Percentiles rank a stretch among this genome's conserved stretches.
Conservation (phyloP, 2,113 vertebrate genomes). For the Cyphotilapia sp. region DNA sequence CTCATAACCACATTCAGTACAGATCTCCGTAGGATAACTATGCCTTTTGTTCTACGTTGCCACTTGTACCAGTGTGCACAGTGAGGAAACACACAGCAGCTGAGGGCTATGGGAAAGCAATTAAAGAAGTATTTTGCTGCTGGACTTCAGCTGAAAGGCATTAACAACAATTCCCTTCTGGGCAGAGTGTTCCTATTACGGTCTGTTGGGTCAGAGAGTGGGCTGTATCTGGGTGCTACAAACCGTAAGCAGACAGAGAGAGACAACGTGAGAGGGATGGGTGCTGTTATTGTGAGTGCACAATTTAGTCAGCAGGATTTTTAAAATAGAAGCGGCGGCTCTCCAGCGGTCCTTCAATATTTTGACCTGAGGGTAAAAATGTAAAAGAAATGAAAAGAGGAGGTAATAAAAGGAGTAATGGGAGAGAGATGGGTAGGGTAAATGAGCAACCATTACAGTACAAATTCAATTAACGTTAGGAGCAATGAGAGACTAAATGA, state of each 20-base stretch:
- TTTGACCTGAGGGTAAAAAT: background rate
- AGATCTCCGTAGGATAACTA: background rate
- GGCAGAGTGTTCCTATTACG: slow-evolving; percentile 12
- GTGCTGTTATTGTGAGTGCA: background rate
- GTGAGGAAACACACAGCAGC: background rate
- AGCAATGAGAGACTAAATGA: background rate
- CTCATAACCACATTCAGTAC: background rate
- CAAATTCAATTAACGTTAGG: background rate
- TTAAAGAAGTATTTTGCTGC: slow-evolving; percentile 42
- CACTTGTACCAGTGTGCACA: background rate
- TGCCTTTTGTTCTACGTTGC: background rate
- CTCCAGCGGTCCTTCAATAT: background rate
- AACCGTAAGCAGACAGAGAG: background rate
- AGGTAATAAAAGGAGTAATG: background rate
- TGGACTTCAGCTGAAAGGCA: slow-evolving; percentile 26
- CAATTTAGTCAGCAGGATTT: background rate
- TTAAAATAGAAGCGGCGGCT: background rate
- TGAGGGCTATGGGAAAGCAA: slow-evolving; percentile 42
- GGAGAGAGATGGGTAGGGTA: background rate
- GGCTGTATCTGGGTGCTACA: slow-evolving; percentile 3
- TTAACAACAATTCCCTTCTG: slow-evolving; percentile 21
- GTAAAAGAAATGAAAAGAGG: background rate
- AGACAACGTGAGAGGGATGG: background rate
- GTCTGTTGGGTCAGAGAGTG: slow-evolving; percentile 13
- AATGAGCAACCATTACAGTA: background rate